phyloP scores from a whole-genome alignment of 2,888 invertebrate genomes.

The Biston stratarius region DNA sequence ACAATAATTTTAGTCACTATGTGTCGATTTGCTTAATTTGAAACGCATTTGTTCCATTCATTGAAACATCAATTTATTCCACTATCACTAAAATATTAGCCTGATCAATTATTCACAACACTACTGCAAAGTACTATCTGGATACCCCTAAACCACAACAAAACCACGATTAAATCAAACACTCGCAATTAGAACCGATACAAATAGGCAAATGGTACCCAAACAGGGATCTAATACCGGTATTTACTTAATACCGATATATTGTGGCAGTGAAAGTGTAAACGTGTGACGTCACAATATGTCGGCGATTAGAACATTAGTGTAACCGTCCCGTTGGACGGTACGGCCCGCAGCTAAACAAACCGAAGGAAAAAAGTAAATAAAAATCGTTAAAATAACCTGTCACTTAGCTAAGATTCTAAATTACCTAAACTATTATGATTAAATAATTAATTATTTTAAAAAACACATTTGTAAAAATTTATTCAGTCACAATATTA shows the following conservation, averaged over 20 bases:
- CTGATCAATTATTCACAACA: neutral
- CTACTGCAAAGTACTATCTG: constrained; percentile 9
- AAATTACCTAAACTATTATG: no score
- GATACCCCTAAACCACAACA: constrained; percentile 10
- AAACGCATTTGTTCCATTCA: no score
- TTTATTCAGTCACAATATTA: no score
- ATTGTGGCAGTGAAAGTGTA: constrained; percentile 66
- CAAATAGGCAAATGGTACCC: constrained; percentile 21
- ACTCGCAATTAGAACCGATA: constrained; percentile 29
- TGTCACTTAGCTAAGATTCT: no score
- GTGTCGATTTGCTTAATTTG: no score
- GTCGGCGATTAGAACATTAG: constrained; percentile 64
- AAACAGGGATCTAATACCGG: constrained; percentile 16
- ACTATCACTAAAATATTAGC: no score
- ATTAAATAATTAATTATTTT: no score
- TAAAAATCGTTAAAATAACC: neutral
- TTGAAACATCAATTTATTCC: no score
- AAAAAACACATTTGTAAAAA: no score
- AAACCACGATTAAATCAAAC: constrained; percentile 24
- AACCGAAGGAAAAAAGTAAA: neutral
- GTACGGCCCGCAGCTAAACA: constrained; percentile 55
- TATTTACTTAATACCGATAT: constrained; percentile 22
- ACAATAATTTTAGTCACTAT: no score
- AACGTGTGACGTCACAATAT: constrained; percentile 68
- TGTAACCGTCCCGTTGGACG: constrained; percentile 57